Evolutionary conservation across 2,888 invertebrate genomes (phyloP), one percentile per base, ranked within the genome.

Genomic region (Augochlorella aurata): DNA sequence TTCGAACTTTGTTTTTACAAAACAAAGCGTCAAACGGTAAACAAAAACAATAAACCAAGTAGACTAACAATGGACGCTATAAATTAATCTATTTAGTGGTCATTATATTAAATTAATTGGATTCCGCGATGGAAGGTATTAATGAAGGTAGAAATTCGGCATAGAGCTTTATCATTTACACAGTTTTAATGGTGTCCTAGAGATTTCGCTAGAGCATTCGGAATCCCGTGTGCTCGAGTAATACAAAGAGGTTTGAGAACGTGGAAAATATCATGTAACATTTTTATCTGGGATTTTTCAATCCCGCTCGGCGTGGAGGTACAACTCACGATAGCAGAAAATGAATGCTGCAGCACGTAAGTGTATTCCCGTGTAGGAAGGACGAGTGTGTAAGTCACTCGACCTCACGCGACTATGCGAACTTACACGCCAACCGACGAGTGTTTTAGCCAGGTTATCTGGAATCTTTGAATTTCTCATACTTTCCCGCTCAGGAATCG

Each of bases 381-480:
- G 86, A 87, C 83, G 80, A 83, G 86, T 81, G 89, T 90, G 88
- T 89, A 89, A 90, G 90, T 90, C 89, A 86, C 89, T 88, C 90
- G 90, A 89, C 87, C 90, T 92, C 91, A 91, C 92, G 92, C 90
- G 92, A 91, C 90, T 90, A 72, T 77, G 76, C 81, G 87, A 80
- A 85, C 88, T 88, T 85, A 88, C 88, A 85, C 81, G 85, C 86
- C 87, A 74, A 18, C 70, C 58, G 72, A 79, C 74, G 63, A 85
- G 76, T 58, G 14, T 73, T 72, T 81, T 74, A n/a, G 58, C 79
- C 68, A 75, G 79, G 80, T 85, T 92, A 92, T 91, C 92, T 90
- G 74, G 83, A 89, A 92, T 92, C 92, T 92, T 92, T 91, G 92
- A 91, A 93, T 92, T 91, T 90, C 90, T 91, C 90, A 90, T 90